Evolutionary conservation across 1,140 invertebrate species (phyloP), one percentile per base, ranked within the genome.

Genomic region (Antheraea pernyi): DNA sequence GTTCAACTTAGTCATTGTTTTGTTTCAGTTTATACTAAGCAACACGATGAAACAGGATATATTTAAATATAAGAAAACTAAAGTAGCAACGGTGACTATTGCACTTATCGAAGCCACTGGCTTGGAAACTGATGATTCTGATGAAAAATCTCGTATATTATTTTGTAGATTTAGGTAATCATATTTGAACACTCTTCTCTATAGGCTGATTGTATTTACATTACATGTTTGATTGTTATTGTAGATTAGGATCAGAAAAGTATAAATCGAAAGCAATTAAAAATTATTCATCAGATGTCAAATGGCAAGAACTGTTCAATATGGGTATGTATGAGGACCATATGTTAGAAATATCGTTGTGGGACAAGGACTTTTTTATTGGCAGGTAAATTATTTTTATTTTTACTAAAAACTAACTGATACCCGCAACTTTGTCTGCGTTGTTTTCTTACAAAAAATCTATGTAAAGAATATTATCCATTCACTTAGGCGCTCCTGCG

Each of bases 231-330:
- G 5, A 18, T 62, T 69, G 65, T 73, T 63, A 67, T 85, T 77
- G 19, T 65, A 91, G 89, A 46, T 76, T 91, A 65, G 89, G 89
- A 48, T 19, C 74, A 37, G 89, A 90, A 67, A 91, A 91, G 71
- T 77, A 74, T 19, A 91, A 89, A 72, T 86, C 86, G 19, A 91
- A 89, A 78, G 42, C 74, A 62, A 69, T 82, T 13, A 91, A 85
- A 81, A 79, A 69, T 19, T 48, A 71, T 39, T 69, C 74, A 42
- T 19, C 70, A n/a, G 46, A 67, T 30, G 77, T 80, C 0, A 88
- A 89, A 75, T 88, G 85, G 82, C 86, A 89, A 74, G 89, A 91
- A 70, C 68, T 90, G 60, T 82, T 88, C 59, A 81, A 80, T 74
- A 76, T 90, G 13, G 82, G 81, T 73, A 78, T 88, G 67, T 88